Base-by-base conservation (phyloP, 2,113 vertebrate genomes). In the Indri indri region DNA sequence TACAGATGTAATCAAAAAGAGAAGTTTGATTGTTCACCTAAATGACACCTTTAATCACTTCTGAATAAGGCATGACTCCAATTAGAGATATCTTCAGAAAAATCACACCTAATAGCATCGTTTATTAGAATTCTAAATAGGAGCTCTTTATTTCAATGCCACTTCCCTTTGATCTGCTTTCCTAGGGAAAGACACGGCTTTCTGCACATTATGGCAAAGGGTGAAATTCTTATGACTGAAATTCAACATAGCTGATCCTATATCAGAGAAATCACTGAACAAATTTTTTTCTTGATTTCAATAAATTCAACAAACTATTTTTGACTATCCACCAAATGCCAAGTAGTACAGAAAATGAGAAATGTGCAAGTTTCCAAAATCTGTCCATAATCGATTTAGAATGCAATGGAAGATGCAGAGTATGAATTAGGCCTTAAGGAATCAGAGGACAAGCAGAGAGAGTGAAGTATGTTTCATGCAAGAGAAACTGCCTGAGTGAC, bases 41-140 rank as follows among this genome's bases (percentile, higher is more conserved):
- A 84, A 95, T 82, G 92, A 40, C 73, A 65, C 89, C 68, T 97
- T 98, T 97, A 93, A 61, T 96, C 13, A 97, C 2, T 94, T 97
- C 57, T 98, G 42, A 95, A 79, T 90, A 97, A 97, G 90, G 87
- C 47, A 90, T 92, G 37, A 95, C 79, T 92, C 52, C 91, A 95
- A 97, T 94, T 90, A 92, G 63, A 89, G 88, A 34, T 54, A 16
- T 59, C 77, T 94, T 91, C 88, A 71, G 73, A 96, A 97, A 98
- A 97, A 96, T 81, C 1, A 96, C 34, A 13, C 63, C 66, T 92
- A 73, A 96, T 79, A 90, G 65, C 66, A 30, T 96, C 50, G 85
- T 94, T 97, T 97, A 96, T 95, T 96, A 97, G 94, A 97, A 95
- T 96, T 84, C 80, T 83, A 96, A 96, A 83, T 42, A 91, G 92